Base-by-base conservation (phyloP, 2,113 vertebrate genomes). In the Arenaria interpres region DNA sequence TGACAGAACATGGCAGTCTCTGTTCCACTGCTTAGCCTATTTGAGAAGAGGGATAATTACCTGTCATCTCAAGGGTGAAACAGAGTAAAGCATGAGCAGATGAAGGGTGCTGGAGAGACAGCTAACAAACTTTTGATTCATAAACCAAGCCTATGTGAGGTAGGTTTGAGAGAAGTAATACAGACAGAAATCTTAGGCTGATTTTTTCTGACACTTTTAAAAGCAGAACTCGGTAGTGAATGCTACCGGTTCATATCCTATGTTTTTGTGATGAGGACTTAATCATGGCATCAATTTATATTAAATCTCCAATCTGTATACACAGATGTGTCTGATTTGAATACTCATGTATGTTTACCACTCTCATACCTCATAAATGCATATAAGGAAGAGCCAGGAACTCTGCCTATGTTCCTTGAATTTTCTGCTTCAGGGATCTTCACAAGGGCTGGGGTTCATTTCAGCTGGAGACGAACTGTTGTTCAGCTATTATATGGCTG, bases 381-480 rank as follows among this genome's bases (percentile, higher is more conserved):
- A 9, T 12, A 19, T 0, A 9, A 80, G 51, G 10, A 69, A 76
- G 20, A 72, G 35, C 6, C 14, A 59, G 28, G 37, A 85, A 35
- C 22, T 45, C 23, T 33, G n/a, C 10, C 15, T 33, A 23, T 0
- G 4, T 10, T 43, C 45, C 22, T 62, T 45, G n/a, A 68, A 37
- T 54, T 71, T 69, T 74, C 27, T 45, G 2, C 14, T 41, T 9
- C 5, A 9, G 7, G 12, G 19, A 7, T 18, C 25, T 89, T 43
- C 32, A 30, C 3, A 14, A 43, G 25, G 39, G 7, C 48, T 60
- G 5, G 20, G 7, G 17, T 4, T 56, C 27, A 24, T 60, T 60
- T 19, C 7, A n/a, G 30, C 4, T 50, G 25, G 37, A 50, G 23
- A n/a, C 0, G 1, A 50, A 15, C 2, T 13, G 6, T 21, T 78